Evolutionary conservation across 2,888 invertebrate species (phyloP).

Genomic region (Dinocampus coccinellae): DNA sequence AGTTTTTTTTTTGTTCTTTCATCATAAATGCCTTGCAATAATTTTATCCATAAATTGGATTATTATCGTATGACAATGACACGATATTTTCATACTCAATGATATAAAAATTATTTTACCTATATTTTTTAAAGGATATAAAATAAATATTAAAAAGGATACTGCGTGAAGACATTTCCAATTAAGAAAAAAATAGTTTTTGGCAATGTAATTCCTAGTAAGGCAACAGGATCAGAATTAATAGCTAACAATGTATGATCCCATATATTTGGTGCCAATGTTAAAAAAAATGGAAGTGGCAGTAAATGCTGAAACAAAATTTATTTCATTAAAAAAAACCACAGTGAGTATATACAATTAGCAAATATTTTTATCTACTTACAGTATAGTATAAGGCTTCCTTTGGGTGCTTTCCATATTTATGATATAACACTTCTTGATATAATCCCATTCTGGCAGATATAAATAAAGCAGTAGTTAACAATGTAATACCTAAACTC

Average conservation of each 20-base stretch:
- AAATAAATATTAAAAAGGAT: constrained; percentile 68
- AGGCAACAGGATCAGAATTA: constrained; percentile 75
- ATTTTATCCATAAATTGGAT: background rate
- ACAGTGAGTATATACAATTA: background rate
- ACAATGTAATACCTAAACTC: constrained; percentile 81
- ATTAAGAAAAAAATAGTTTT: constrained; percentile 82
- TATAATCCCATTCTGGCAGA: constrained; percentile 97
- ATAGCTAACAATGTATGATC: constrained; percentile 82
- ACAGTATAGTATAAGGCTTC: constrained; percentile 89
- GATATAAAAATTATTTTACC: background rate
- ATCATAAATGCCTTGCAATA: constrained; percentile 13
- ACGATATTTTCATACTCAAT: background rate
- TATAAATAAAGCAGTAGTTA: constrained; percentile 89
- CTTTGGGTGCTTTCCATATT: constrained; percentile 91
- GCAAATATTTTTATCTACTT: constrained; percentile 51
- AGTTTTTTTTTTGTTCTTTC: background rate
- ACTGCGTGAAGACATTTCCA: constrained; percentile 91
- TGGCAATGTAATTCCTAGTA: constrained; percentile 78
- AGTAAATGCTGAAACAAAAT: constrained; percentile 81
- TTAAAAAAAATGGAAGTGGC: constrained; percentile 89
- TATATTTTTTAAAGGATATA: background rate
- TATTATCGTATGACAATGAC: background rate
- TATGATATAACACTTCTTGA: constrained; percentile 87
- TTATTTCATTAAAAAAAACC: background rate
- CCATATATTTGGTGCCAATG: constrained; percentile 83